phyloP scores from a whole-genome alignment of 2,797 vertebrate species.

The Alectoris magna region DNA sequence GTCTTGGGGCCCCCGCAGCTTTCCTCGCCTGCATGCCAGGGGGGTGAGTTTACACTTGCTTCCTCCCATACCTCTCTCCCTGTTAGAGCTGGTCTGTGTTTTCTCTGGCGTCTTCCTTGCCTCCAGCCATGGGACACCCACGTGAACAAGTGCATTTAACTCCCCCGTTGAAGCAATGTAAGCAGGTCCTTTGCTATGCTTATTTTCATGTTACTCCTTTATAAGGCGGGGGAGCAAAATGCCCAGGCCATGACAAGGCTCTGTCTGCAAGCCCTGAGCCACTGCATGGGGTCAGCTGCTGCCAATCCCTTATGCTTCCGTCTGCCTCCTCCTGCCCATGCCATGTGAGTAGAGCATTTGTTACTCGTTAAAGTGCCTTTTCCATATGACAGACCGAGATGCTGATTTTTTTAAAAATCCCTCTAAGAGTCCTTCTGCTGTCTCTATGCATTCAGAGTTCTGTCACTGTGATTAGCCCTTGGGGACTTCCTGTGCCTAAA shows the following conservation, averaged over 20 bases:
- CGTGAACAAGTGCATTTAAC: conserved; percentile 12
- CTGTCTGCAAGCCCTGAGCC: neutral
- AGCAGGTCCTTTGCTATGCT: neutral
- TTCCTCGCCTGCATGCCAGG: neutral
- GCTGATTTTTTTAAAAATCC: conserved; percentile 33
- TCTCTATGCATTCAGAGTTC: conserved; percentile 74
- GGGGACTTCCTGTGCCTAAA: conserved; percentile 75
- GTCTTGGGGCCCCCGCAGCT: neutral
- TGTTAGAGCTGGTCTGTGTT: neutral
- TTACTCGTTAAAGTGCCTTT: conserved; percentile 48
- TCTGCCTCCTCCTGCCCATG: neutral
- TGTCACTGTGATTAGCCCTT: conserved; percentile 73
- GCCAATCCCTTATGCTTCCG: neutral
- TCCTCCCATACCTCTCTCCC: neutral
- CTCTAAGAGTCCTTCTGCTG: conserved; percentile 75
- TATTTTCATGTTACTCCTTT: conserved; percentile 16
- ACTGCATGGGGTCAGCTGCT: neutral
- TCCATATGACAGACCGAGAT: conserved; percentile 44
- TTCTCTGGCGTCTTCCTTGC: conserved; percentile 12
- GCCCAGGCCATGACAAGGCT: neutral
- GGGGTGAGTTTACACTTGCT: neutral
- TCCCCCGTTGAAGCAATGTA: neutral
- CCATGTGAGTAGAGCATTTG: neutral
- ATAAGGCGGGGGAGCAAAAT: neutral
- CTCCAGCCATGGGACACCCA: conserved; percentile 9